These are phyloP conservation scores for Parnassius mnemosyne DNA, from an alignment of 2,888 invertebrate genomes.

Conservation along the genomic window DNA sequence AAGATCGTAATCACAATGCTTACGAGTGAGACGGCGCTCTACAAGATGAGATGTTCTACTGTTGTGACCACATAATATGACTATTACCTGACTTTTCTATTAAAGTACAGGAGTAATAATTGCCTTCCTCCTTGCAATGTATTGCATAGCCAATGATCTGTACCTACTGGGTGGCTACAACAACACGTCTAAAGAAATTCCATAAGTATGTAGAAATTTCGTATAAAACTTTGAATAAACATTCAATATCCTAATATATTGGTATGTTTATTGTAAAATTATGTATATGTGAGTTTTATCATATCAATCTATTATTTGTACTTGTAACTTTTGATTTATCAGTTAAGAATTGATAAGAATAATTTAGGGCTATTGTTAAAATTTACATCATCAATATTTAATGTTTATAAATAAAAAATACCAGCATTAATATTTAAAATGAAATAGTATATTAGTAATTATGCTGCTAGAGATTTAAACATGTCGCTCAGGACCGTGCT, in stretches of 20 bases:
- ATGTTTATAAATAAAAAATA: no score
- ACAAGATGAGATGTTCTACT: slow-evolving; percentile 47
- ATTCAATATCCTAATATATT: background rate
- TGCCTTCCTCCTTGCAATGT: slow-evolving; percentile 15
- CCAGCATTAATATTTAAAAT: no score
- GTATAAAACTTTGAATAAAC: background rate
- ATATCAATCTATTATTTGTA: background rate
- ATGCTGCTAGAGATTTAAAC: no score
- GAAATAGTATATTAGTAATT: no score
- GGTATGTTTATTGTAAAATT: background rate
- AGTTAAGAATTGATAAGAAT: background rate
- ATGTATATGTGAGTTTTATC: background rate
- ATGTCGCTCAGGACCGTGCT: no score
- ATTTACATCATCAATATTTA: no score
- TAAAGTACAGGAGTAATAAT: slow-evolving; percentile 17
- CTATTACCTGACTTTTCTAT: slow-evolving; percentile 27
- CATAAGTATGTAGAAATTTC: background rate
- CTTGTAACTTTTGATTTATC: slow-evolving; percentile 1
- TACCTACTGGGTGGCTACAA: slow-evolving; percentile 9
- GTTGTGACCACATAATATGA: slow-evolving; percentile 28
- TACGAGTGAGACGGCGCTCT: slow-evolving; percentile 60
- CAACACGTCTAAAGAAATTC: slow-evolving; percentile 1
- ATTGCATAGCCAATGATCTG: slow-evolving; percentile 10
- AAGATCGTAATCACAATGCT: slow-evolving; percentile 37
- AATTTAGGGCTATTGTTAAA: no score